Percentiles rank a stretch among this genome's conserved stretches.
Conservation (phyloP, 2,113 vertebrate species). For the Chiloscyllium plagiosum region DNA sequence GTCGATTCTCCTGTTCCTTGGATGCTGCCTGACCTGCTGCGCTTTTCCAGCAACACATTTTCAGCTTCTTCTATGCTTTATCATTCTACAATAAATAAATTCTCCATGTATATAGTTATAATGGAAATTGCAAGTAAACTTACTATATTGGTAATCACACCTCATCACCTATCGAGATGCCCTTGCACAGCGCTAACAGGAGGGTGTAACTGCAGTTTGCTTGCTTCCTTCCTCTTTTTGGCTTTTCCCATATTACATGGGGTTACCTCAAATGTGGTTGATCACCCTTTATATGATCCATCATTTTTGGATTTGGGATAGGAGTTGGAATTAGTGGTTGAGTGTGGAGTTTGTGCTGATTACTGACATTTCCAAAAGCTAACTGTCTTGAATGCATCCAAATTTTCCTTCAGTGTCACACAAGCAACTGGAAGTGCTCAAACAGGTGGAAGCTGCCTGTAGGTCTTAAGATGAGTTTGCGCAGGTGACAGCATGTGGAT, state of each 20-base stretch:
- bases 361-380: neutral
- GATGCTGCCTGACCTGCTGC: too few species aligned
- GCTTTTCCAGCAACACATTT: too few species aligned
- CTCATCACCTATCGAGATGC: neutral
- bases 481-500: neutral
- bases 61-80: neutral
- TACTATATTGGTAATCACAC: neutral
- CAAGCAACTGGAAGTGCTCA: neutral
- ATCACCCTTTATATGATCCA: neutral
- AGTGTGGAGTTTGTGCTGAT: neutral
- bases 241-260: neutral
- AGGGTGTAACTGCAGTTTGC: neutral
- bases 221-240: neutral
- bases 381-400: neutral
- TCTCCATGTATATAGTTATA: neutral
- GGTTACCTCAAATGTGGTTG: neutral
- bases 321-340: neutral
- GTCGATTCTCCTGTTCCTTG: too few species aligned
- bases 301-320: neutral
- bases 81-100: neutral
- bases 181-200: neutral
- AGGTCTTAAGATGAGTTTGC: neutral
- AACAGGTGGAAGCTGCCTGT: neutral
- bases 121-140: neutral
- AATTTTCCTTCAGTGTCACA: neutral